Evolutionary conservation across 2,797 vertebrate species (phyloP).

Genomic region (Hemitrygon akajei): DNA sequence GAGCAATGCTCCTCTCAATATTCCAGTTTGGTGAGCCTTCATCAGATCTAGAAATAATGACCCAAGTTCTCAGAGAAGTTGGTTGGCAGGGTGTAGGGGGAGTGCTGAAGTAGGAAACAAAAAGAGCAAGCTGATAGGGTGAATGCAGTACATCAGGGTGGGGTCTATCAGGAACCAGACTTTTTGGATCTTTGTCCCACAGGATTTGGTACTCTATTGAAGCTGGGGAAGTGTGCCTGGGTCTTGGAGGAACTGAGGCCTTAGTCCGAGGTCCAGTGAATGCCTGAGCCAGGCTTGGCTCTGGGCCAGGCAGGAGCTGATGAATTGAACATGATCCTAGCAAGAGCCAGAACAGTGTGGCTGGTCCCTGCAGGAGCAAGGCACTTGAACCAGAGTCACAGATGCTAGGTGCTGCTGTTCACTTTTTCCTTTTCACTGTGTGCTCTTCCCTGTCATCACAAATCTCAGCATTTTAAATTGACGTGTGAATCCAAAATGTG

Average conservation of each 20-base stretch:
- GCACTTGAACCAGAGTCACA: background rate
- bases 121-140: no score
- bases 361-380: background rate
- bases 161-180: no score
- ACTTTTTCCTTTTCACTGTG: background rate
- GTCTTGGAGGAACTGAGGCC: background rate
- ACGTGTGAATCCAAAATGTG: background rate
- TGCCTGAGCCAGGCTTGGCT: background rate
- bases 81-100: no score
- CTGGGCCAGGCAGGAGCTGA: background rate
- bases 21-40: no score
- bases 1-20: no score
- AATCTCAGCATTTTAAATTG: background rate
- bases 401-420: background rate
- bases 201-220: no score
- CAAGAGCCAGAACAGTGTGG: background rate
- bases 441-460: background rate
- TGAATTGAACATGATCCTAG: background rate
- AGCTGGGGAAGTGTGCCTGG: background rate
- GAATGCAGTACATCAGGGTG: no score
- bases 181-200: no score
- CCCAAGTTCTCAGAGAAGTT: no score
- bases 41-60: no score
- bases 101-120: no score
- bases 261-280: background rate